A percentile compares a stretch with the other conserved stretches of the same genome.
Evolutionary conservation across 2,113 vertebrate species (phyloP).

Genomic region (Eulemur rufifrons): DNA sequence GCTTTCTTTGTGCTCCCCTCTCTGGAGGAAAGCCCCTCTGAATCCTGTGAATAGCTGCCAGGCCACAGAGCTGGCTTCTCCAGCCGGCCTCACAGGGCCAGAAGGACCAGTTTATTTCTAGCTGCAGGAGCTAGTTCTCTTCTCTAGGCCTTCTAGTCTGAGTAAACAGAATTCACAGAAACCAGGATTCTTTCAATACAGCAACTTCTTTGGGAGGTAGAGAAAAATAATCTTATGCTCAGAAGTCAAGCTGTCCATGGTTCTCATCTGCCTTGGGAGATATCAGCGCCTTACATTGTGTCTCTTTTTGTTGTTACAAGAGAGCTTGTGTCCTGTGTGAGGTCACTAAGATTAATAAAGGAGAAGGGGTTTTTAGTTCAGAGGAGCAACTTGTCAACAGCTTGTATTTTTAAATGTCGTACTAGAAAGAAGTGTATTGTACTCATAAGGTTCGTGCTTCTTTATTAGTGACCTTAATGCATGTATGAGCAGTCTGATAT

Average conservation of each 20-base stretch:
- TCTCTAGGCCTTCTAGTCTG: background rate
- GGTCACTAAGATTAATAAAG: slow-evolving; percentile 26
- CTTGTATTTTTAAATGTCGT: slow-evolving; percentile 2
- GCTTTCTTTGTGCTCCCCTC: background rate
- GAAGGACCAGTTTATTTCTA: slow-evolving; percentile 25
- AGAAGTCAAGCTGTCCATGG: background rate
- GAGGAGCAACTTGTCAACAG: background rate
- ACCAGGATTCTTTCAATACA: background rate
- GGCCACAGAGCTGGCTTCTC: background rate
- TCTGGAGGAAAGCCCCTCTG: background rate
- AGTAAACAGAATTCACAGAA: slow-evolving; percentile 16
- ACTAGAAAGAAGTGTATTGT: background rate
- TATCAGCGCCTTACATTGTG: background rate
- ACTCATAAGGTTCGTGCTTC: background rate
- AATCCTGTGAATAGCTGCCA: background rate
- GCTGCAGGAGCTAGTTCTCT: background rate
- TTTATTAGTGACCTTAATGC: background rate
- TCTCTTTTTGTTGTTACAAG: slow-evolving; percentile 9
- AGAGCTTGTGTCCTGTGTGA: background rate
- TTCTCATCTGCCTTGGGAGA: background rate
- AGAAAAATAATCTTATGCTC: background rate
- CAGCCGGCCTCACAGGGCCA: background rate
- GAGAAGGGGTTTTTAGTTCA: slow-evolving; percentile 12
- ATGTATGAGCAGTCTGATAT: background rate
- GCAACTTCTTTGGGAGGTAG: background rate